Conservation (phyloP, 2,888 invertebrate genomes). For the Ochropleura leucogaster region DNA sequence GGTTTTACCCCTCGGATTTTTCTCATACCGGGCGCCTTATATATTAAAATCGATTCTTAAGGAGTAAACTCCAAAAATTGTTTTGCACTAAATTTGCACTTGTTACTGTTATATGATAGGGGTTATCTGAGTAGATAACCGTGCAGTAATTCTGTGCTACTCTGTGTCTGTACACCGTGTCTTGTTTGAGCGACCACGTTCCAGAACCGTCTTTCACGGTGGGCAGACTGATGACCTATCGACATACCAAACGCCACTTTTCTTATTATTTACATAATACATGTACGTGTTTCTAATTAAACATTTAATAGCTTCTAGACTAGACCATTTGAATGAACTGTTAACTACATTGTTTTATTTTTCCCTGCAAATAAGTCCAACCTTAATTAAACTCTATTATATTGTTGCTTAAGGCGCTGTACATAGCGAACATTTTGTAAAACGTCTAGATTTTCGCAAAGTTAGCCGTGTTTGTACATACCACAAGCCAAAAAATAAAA, state of each 20-base stretch:
- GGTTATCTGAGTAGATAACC: conserved; percentile 20
- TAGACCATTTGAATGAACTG: neutral
- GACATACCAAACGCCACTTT: neutral
- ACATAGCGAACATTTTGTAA: no score
- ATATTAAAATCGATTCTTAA: no score
- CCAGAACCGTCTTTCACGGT: no score
- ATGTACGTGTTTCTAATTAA: neutral
- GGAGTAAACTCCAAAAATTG: no score
- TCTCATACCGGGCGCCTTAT: no score
- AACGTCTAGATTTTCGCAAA: no score
- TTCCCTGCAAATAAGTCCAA: neutral
- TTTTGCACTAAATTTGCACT: neutral
- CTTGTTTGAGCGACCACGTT: no score
- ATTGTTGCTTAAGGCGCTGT: neutral
- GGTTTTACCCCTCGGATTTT: no score
- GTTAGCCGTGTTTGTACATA: no score
- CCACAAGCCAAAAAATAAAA: no score
- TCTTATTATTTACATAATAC: neutral
- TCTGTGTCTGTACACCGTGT: no score
- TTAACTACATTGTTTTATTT: neutral
- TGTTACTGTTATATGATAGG: neutral
- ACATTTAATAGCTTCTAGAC: neutral
- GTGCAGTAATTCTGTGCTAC: no score
- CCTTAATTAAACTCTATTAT: conserved; percentile 2
- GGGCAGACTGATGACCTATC: neutral